These are phyloP conservation scores for Alligator mississippiensis DNA, from an alignment of 2,113 vertebrate species.

Conservation along the genomic window DNA sequence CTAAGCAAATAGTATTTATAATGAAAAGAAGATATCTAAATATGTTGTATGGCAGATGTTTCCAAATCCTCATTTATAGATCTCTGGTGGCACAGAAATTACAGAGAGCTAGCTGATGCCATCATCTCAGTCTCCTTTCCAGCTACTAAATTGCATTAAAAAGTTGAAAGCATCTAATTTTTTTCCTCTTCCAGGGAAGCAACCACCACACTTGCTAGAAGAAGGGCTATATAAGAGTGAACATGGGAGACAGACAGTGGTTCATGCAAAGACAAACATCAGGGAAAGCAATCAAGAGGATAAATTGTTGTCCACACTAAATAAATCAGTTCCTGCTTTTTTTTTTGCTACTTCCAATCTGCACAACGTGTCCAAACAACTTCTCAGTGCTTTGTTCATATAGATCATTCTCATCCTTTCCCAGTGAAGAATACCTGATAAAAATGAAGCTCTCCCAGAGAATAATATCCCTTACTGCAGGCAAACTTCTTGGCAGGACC, in stretches of 20 bases:
- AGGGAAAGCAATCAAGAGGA: neutral
- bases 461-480: neutral
- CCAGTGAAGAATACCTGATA: neutral
- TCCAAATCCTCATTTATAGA: neutral
- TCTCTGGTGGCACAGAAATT: neutral
- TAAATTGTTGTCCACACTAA: neutral
- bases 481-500: neutral
- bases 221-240: neutral
- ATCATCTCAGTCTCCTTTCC: neutral
- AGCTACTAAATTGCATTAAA: neutral
- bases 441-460: neutral
- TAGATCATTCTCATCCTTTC: neutral
- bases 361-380: neutral
- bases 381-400: neutral
- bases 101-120: neutral
- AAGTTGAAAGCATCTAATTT: neutral
- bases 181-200: neutral
- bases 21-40: neutral
- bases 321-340: neutral
- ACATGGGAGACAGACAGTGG: neutral
- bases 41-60: neutral
- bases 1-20: neutral
- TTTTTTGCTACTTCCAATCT: neutral
- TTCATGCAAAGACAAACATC: neutral
- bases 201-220: neutral